Percentiles rank a stretch among this genome's conserved stretches.
These are phyloP conservation scores for Mythimna ferrago DNA, from an alignment of 2,888 invertebrate genomes.

Conservation along the genomic window DNA sequence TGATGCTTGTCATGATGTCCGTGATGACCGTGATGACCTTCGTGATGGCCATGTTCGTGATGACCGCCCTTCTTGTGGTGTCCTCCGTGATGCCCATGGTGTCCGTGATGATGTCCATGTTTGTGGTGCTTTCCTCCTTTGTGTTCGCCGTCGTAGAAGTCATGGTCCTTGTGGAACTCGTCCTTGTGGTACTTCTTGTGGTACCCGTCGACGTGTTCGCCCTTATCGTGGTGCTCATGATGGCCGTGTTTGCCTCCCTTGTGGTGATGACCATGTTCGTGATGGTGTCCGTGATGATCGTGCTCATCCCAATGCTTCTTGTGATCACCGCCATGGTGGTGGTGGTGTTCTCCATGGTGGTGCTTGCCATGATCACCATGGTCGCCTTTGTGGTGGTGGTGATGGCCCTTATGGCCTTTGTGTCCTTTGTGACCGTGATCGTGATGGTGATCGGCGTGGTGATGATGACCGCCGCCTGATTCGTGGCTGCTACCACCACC, in stretches of 20 bases:
- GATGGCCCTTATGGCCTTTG: slow-evolving; percentile 86
- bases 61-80: slow-evolving; percentile 87
- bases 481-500: slow-evolving; percentile 75
- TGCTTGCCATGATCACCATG: slow-evolving; percentile 84
- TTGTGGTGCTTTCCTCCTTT: slow-evolving; percentile 87
- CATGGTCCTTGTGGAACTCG: slow-evolving; percentile 86
- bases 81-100: slow-evolving; percentile 82
- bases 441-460: slow-evolving; percentile 84
- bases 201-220: slow-evolving; percentile 84
- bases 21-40: slow-evolving; percentile 83
- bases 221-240: slow-evolving; percentile 85
- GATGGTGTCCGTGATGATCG: slow-evolving; percentile 84
- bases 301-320: slow-evolving; percentile 86
- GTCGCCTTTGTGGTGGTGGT: slow-evolving; percentile 86
- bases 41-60: slow-evolving; percentile 83
- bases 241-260: slow-evolving; percentile 86
- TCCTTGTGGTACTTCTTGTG: slow-evolving; percentile 88
- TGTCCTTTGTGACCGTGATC: slow-evolving; percentile 83
- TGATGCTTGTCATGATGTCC: slow-evolving; percentile 86
- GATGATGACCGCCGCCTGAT: slow-evolving; percentile 83
- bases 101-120: slow-evolving; percentile 85
- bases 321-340: slow-evolving; percentile 84
- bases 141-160: slow-evolving; percentile 87
- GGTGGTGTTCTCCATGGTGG: slow-evolving; percentile 83
- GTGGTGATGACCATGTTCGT: slow-evolving; percentile 86